Conservation (phyloP, 2,113 vertebrate species). For the Physeter macrocephalus region DNA sequence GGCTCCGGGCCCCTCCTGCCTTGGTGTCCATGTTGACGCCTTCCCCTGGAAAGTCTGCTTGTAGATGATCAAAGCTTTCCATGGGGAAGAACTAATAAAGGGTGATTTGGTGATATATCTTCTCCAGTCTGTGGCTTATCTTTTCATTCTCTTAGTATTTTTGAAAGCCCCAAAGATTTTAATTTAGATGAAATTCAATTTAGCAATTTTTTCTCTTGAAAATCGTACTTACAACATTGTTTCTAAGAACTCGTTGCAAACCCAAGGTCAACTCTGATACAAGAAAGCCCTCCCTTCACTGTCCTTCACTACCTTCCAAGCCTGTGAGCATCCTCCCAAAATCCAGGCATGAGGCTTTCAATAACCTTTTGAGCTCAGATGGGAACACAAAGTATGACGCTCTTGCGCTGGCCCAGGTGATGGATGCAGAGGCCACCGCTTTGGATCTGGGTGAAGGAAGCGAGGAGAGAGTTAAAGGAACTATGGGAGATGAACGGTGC, state of each 20-base stretch:
- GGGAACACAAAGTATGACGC: neutral
- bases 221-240: neutral
- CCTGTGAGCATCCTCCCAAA: neutral
- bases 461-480: neutral
- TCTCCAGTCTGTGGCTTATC: neutral
- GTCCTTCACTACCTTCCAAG: neutral
- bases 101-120: neutral
- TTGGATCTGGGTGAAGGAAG: neutral
- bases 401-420: no score
- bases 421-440: neutral
- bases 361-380: neutral
- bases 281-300: neutral
- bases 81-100: neutral
- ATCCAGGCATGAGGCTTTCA: neutral
- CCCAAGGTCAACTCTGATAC: neutral
- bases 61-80: neutral
- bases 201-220: neutral
- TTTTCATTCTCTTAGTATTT: neutral
- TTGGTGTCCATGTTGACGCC: neutral
- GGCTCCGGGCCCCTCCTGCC: neutral
- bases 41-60: neutral
- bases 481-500: neutral
- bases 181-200: neutral
- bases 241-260: neutral
- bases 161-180: neutral